A percentile compares a stretch with the other conserved stretches of the same genome.
Evolutionary conservation across 2,113 vertebrate species (phyloP).

Genomic region (Chauna torquata): DNA sequence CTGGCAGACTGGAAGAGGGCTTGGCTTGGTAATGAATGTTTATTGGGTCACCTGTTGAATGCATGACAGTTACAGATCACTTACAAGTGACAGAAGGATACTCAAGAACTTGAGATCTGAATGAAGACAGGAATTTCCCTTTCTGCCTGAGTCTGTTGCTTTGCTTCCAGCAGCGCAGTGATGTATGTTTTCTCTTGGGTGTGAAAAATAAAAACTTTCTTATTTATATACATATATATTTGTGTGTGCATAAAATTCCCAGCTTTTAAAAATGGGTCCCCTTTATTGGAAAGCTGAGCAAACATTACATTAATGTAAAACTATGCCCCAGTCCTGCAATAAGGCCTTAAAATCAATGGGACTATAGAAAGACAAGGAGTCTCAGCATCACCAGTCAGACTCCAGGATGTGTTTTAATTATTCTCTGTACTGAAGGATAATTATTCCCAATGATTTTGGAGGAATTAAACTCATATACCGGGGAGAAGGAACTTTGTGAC

Average conservation of each 20-base stretch:
- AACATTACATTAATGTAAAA: neutral
- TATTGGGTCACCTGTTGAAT: neutral
- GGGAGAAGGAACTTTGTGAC: neutral
- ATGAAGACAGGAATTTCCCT: neutral
- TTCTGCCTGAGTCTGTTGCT: neutral
- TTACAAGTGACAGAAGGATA: neutral
- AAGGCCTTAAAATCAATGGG: neutral
- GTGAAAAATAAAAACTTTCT: neutral
- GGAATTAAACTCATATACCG: neutral
- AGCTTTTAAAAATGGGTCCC: neutral
- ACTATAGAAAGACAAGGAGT: neutral
- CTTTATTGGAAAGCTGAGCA: neutral
- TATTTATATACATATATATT: rapidly evolving
- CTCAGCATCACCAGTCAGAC: neutral
- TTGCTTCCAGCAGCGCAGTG: neutral
- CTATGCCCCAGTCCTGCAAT: neutral
- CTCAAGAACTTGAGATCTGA: neutral
- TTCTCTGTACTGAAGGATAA: neutral
- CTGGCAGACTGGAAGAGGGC: neutral
- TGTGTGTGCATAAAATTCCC: neutral
- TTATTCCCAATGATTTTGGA: neutral
- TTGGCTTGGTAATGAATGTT: neutral
- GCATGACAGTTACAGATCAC: neutral
- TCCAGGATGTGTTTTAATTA: neutral
- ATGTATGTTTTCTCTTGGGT: neutral